phyloP scores from a whole-genome alignment of 1,140 invertebrate genomes.

The Drosophila subpulchrella region DNA sequence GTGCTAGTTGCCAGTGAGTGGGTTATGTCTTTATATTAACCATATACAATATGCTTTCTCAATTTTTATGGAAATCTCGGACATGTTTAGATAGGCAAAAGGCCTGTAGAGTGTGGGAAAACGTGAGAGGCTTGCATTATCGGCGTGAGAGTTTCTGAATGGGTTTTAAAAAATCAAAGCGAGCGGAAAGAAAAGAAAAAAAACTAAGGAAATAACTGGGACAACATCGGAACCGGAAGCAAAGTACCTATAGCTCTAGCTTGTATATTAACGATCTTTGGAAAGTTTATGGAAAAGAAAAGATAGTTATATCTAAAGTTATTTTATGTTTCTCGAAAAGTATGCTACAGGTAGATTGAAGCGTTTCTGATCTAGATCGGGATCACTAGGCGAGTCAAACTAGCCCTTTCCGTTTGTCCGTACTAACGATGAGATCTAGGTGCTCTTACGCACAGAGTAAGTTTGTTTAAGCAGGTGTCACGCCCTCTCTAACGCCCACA shows the following conservation, averaged over 20 bases:
- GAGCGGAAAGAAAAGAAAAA: not conserved
- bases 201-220: not conserved
- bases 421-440: no score
- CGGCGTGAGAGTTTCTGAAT: slow-evolving; percentile 55
- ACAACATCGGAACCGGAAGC: not conserved
- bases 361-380: no score
- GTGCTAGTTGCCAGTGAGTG: slow-evolving; percentile 12
- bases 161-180: slow-evolving; percentile 19
- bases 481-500: no score
- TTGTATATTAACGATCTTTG: not conserved
- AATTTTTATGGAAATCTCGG: slow-evolving; percentile 67
- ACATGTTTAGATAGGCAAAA: slow-evolving; percentile 73
- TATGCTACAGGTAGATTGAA: no score
- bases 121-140: slow-evolving; percentile 48
- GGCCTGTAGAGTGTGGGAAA: slow-evolving; percentile 24
- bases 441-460: no score
- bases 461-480: no score
- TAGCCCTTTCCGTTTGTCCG: no score
- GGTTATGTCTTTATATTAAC: slow-evolving; percentile 37
- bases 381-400: no score
- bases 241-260: not conserved
- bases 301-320: no score
- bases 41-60: slow-evolving; percentile 63
- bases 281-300: not conserved
- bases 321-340: no score